Percentiles rank a stretch among this genome's conserved stretches.
Conservation (phyloP, 2,888 invertebrate species). For the Agriopis aurantiaria region DNA sequence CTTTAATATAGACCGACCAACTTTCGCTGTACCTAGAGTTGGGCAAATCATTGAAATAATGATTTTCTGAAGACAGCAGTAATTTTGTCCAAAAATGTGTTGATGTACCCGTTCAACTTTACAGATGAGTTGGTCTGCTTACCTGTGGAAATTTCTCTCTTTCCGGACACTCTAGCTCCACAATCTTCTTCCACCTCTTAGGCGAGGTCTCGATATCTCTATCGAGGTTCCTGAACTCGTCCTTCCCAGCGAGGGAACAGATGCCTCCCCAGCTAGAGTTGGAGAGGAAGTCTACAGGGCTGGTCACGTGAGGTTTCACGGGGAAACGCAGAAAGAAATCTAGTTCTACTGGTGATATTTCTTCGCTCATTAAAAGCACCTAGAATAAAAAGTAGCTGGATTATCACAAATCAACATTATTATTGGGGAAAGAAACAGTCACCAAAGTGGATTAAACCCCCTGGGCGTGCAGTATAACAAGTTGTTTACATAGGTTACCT, state of each 20-base stretch:
- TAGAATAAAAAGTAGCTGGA: conserved; percentile 61
- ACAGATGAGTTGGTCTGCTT: conserved; percentile 3
- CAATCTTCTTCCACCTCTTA: conserved; percentile 99
- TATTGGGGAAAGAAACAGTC: background rate
- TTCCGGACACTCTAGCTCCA: conserved; percentile 97
- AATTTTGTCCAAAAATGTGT: too few species aligned
- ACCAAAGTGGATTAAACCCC: background rate
- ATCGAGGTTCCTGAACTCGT: conserved; percentile 97
- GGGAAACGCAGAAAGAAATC: conserved; percentile 98
- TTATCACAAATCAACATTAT: background rate
- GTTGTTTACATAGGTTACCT: conserved; percentile 81
- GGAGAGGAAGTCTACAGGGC: conserved; percentile 97
- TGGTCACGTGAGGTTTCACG: conserved; percentile 95
- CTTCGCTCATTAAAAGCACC: conserved; percentile 95
- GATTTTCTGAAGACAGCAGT: too few species aligned
- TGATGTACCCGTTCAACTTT: background rate
- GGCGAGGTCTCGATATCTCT: conserved; percentile 98
- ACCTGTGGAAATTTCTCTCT: conserved; percentile 97
- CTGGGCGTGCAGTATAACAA: too few species aligned
- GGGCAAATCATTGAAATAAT: too few species aligned
- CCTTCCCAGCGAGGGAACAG: conserved; percentile 94
- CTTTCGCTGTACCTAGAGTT: too few species aligned
- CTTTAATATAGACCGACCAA: too few species aligned
- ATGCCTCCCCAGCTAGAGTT: conserved; percentile 98
- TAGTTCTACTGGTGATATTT: conserved; percentile 93